Evolutionary conservation across 2,113 vertebrate genomes (phyloP).

Genomic region (Poicephalus meyeri): DNA sequence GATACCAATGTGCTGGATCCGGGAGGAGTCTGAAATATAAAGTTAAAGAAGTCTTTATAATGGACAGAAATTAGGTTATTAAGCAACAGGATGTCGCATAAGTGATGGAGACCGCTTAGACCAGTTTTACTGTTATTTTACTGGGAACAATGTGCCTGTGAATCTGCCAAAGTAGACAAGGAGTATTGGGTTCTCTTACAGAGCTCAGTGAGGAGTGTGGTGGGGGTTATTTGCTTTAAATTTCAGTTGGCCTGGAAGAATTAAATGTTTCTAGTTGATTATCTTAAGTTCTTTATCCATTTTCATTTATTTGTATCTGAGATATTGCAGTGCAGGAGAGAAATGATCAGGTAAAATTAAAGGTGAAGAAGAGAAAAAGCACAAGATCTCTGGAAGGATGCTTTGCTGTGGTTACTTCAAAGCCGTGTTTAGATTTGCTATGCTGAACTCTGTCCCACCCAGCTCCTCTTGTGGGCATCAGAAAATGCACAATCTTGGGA

Average conservation of each 20-base stretch:
- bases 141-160: fast-evolving
- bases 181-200: fast-evolving
- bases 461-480: neutral
- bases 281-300: neutral
- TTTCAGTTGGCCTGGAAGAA: neutral
- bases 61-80: neutral
- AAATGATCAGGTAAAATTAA: neutral
- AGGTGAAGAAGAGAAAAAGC: neutral
- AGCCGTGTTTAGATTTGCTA: neutral
- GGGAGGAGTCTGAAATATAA: fast-evolving
- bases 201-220: neutral
- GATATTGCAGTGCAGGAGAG: neutral
- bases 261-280: neutral
- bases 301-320: neutral
- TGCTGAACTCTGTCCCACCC: neutral
- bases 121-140: neutral
- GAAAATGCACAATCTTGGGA: fast-evolving
- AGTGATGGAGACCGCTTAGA: neutral
- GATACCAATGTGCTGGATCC: fast-evolving
- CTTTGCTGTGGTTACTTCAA: neutral
- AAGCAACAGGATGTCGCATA: neutral
- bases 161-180: neutral
- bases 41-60: fast-evolving
- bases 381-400: neutral
- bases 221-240: neutral